Base-by-base conservation (phyloP, 2,113 vertebrate genomes). In the Phyllostomus hastatus region DNA sequence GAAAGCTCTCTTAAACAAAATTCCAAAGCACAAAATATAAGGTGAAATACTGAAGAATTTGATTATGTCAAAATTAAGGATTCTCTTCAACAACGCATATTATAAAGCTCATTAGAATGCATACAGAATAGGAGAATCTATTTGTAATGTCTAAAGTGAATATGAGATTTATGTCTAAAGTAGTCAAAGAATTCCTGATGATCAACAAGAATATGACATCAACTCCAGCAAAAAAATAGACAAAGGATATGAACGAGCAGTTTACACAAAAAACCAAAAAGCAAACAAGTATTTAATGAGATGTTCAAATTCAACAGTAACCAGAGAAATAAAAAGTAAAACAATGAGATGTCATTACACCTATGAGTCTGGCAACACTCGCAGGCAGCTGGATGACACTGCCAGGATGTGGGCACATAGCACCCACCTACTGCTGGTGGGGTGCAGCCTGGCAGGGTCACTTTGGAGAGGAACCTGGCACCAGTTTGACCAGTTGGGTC, bases 31-130 rank as follows among this genome's bases (percentile, higher is more conserved):
- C 11, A 94, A 84, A 89, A 11, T 59, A 57, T 28, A 48, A 67
- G 43, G 48, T 1, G 26, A 88, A 93, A 80, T 90, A 50, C 3
- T 46, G 26, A 91, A 85, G 54, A 84, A 86, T 83, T 20, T 72
- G 80, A 52, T 59, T 69, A 84, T 70, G 35, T 85, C 46, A 95
- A 93, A 79, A 82, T 85, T 61, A 93, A 90, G 59, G 38, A 82
- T 72, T 91, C 64, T 87, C 50, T 92, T 94, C 79, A 90, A 90
- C 48, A 80, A 84, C 80, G 66, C 19, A 69, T n/a, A 88, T 75
- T 75, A 70, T 52, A 90, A 86, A 97, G 20, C 75, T 93, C 48
- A 84, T 28, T 28, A 73, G 50, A 90, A 85, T 43, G 50, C 6
- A 19, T 28, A 73, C 5, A 19, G 33, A 84, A 73, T 15, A 95